Evolutionary conservation across 2,113 vertebrate species (phyloP).

Genomic region (Craseonycteris thonglongyai): DNA sequence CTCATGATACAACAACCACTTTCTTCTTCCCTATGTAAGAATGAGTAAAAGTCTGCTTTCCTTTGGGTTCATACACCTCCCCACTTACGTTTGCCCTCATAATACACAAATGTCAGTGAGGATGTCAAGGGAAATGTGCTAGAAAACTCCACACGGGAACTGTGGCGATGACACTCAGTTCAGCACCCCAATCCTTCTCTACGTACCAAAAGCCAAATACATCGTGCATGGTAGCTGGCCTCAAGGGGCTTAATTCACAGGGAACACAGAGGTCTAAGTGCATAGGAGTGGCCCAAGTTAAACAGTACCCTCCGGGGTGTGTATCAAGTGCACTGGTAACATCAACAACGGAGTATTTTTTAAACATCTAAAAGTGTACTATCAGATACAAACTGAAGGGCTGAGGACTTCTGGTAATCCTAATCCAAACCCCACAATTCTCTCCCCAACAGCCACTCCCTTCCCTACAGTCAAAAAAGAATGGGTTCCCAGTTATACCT

Average conservation of each 20-base stretch:
- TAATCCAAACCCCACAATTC: not conserved
- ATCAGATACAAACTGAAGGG: not conserved
- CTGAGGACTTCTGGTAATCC: not conserved
- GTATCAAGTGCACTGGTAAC: not conserved
- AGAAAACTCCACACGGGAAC: not conserved
- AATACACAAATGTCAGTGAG: not conserved
- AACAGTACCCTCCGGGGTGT: not conserved
- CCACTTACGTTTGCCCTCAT: not conserved
- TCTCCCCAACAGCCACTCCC: not conserved
- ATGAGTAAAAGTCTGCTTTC: constrained; percentile 19
- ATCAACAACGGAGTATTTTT: not conserved
- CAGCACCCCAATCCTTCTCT: not conserved
- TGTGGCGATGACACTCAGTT: not conserved
- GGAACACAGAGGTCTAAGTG: not conserved
- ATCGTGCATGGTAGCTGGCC: not conserved
- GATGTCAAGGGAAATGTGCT: constrained; percentile 15
- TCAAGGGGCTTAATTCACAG: not conserved
- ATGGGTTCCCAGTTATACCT: not conserved
- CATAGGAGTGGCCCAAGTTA: not conserved
- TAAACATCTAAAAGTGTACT: not conserved
- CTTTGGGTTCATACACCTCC: not conserved
- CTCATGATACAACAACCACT: not conserved
- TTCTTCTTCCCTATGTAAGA: not conserved
- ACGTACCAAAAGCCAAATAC: not conserved
- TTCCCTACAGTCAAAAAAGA: not conserved